Percentiles rank a stretch among this genome's conserved stretches.
phyloP scores from a whole-genome alignment of 53 echinoderm and acorn worm genomes.

The Temnopleurus reevesii region DNA sequence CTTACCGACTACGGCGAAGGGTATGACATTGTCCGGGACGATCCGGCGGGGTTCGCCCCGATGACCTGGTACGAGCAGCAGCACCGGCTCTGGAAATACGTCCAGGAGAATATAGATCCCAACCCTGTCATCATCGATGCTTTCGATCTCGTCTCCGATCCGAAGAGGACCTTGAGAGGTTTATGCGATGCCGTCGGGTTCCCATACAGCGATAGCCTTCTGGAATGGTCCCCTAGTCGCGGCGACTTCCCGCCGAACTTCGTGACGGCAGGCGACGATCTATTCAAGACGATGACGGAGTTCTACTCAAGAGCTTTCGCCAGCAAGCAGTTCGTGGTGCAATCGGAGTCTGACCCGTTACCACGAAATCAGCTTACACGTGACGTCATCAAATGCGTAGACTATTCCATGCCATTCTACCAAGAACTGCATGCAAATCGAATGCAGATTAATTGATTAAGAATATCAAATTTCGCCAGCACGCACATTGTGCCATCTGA shows the following conservation, averaged over 20 bases:
- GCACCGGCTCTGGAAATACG: constrained; percentile 29
- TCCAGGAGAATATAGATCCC: constrained; percentile 6
- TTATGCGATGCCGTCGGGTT: not conserved
- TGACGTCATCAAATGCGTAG: not conserved
- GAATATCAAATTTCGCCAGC: no score
- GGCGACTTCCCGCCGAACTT: constrained; percentile 9
- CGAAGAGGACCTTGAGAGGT: not conserved
- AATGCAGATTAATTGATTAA: no score
- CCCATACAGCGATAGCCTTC: not conserved
- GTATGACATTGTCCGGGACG: not conserved
- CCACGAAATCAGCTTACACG: not conserved
- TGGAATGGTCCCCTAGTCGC: not conserved
- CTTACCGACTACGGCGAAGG: not conserved
- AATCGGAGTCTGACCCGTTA: not conserved
- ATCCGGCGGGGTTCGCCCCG: not conserved
- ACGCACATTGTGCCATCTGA: no score
- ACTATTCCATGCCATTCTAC: not conserved
- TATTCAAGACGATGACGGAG: not conserved
- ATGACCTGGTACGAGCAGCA: constrained; percentile 6
- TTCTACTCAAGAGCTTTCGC: not conserved
- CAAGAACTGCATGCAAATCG: no score
- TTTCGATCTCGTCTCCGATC: not conserved
- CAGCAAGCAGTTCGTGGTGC: not conserved
- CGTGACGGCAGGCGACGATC: not conserved
- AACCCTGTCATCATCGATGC: constrained; percentile 7